Percentiles rank a stretch among this genome's conserved stretches.
Conservation (phyloP, 1,140 invertebrate species). For the Achroia grisella region DNA sequence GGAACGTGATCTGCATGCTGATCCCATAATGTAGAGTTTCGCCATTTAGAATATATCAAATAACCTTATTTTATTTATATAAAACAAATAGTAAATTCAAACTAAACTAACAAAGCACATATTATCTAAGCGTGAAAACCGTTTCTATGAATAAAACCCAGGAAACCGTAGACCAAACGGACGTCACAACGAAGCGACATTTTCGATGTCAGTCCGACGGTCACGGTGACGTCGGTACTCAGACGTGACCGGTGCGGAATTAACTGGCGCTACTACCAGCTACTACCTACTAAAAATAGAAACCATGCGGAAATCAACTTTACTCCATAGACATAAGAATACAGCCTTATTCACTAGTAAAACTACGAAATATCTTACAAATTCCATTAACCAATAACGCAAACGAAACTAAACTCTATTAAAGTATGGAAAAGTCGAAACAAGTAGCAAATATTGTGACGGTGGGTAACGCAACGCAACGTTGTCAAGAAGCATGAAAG, state of each 20-base stretch:
- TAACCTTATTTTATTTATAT: too few species aligned
- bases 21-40: too few species aligned
- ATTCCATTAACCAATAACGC: neutral
- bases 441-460: neutral
- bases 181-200: conserved; percentile 10
- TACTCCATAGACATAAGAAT: neutral
- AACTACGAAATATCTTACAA: neutral
- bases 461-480: conserved; percentile 20
- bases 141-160: too few species aligned
- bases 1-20: too few species aligned
- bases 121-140: too few species aligned
- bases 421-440: conserved; percentile 6
- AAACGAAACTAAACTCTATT: conserved; percentile 12
- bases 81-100: too few species aligned
- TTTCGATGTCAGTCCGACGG: conserved; percentile 23
- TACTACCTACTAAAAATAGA: conserved; percentile 2
- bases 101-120: too few species aligned
- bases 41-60: too few species aligned
- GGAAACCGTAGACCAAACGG: neutral
- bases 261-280: conserved; percentile 18
- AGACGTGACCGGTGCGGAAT: conserved; percentile 31
- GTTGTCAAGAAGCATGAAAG: conserved; percentile 38
- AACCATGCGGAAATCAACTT: neutral
- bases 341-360: neutral
- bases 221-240: conserved; percentile 18